Conservation (phyloP, 2,888 invertebrate species). For the Scaptomyza reducta region DNA sequence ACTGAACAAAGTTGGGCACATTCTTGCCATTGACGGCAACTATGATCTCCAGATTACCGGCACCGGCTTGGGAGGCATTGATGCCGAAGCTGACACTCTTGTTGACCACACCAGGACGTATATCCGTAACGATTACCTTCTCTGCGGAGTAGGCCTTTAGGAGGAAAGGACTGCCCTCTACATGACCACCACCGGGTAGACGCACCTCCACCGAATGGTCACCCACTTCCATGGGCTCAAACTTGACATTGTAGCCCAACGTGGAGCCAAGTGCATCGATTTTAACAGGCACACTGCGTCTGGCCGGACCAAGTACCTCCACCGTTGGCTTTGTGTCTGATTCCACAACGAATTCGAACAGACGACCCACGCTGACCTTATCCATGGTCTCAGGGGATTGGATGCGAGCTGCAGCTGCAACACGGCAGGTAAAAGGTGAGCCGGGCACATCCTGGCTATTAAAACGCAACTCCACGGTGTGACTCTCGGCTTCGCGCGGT, state of each 20-base stretch:
- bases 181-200: constrained; percentile 89
- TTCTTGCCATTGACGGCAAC: constrained; percentile 98
- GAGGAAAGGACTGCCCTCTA: constrained; percentile 97
- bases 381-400: constrained; percentile 93
- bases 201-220: constrained; percentile 95
- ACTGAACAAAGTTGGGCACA: constrained; percentile 98
- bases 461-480: constrained; percentile 97
- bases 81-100: constrained; percentile 97
- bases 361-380: constrained; percentile 93
- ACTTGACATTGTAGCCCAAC: constrained; percentile 87
- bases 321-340: constrained; percentile 93
- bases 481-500: constrained; percentile 94
- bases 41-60: constrained; percentile 98
- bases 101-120: constrained; percentile 94
- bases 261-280: constrained; percentile 78
- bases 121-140: constrained; percentile 97
- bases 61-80: constrained; percentile 92
- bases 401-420: constrained; percentile 92
- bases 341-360: constrained; percentile 94
- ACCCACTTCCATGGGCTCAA: constrained; percentile 95
- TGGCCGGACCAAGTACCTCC: constrained; percentile 91
- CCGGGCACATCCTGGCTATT: constrained; percentile 98
- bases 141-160: constrained; percentile 98
- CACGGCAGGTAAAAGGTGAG: constrained; percentile 85
- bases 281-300: constrained; percentile 89